Evolutionary conservation across 2,113 vertebrate genomes (phyloP), one percentile per base, ranked within the genome.

Genomic region (Leucosticte australis): DNA sequence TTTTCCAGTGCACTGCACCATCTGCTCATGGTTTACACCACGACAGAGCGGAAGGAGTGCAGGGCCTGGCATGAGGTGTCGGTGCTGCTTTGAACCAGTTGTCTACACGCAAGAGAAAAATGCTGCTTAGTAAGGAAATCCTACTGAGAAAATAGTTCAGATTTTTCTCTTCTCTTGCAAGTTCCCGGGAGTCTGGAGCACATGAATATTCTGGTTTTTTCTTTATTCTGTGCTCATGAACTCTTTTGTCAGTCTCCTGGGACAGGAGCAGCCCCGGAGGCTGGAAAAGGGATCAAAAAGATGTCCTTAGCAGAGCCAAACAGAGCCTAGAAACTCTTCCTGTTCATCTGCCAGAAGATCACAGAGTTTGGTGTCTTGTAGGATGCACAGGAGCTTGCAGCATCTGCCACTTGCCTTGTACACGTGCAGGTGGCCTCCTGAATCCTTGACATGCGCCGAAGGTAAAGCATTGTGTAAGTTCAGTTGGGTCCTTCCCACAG

Each of bases 1-100:
- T 96, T 96, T 96, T 93, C 92, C 90, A 83, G 80, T 63, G 90
- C 89, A 78, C 55, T 90, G 93, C 92, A 92, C 92, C 90, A 92
- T 96, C 92, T 97, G 92, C 90, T 93, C 79, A 3, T 31, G 64
- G 52, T 62, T 81, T 92, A 17, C 91, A 87, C 85, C 87, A 28
- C 4, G 2, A 9, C 41, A 7, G 67, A 80, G 85, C 0, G 5
- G 75, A 59, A 67, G 78, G 70, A 92, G 87, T 0, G 21, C 84
- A 63, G 78, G 59, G 81, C 89, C 91, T 78, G 80, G 83, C 92
- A 15, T 23, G 53, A 87, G 75, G 87, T 18, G 49, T 46, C 8
- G 0, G 17, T 7, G 67, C n/a, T 62, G 87, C 87, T 91, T 56
- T 79, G 70, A 95, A 92, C 79, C 75, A 56, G 55, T 77, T 73